A percentile compares a stretch with the other conserved stretches of the same genome.
Evolutionary conservation across 2,113 vertebrate genomes (phyloP).

Genomic region (Chaetops frenatus): DNA sequence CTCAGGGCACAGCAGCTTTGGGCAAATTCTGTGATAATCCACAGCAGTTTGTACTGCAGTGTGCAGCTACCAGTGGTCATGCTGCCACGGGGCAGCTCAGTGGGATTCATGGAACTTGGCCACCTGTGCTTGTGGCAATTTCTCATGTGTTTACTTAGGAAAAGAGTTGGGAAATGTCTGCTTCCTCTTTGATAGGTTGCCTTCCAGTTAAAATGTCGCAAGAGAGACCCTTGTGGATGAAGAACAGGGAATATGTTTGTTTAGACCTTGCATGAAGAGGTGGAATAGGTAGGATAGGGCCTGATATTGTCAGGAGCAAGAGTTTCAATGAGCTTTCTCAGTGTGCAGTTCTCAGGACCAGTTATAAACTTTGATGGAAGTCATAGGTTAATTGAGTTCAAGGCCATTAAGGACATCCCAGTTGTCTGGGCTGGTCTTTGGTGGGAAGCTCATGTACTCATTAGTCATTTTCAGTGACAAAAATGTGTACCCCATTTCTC

Average conservation of each 20-base stretch:
- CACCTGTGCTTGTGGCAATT: not conserved
- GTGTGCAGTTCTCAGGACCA: not conserved
- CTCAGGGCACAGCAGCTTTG: not conserved
- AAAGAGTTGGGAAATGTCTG: not conserved
- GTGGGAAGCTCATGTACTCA: not conserved
- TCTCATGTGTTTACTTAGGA: not conserved
- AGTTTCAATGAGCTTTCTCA: not conserved
- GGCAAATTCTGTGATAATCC: not conserved
- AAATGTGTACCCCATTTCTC: not conserved
- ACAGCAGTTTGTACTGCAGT: not conserved
- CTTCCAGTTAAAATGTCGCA: not conserved
- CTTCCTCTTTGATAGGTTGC: not conserved
- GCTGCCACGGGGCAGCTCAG: fast-evolving
- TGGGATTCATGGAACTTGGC: not conserved
- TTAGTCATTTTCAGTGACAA: not conserved
- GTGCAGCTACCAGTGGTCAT: fast-evolving
- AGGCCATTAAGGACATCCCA: not conserved
- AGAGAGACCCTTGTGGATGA: not conserved
- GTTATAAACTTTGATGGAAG: no score
- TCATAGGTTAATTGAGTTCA: not conserved
- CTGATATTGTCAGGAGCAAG: no score
- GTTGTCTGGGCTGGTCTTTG: not conserved
- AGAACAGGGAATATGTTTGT: not conserved
- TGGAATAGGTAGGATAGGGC: not conserved
- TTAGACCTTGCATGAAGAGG: not conserved